Evolutionary conservation across 1,140 invertebrate species (phyloP).

Genomic region (Tigriopus japonicus): DNA sequence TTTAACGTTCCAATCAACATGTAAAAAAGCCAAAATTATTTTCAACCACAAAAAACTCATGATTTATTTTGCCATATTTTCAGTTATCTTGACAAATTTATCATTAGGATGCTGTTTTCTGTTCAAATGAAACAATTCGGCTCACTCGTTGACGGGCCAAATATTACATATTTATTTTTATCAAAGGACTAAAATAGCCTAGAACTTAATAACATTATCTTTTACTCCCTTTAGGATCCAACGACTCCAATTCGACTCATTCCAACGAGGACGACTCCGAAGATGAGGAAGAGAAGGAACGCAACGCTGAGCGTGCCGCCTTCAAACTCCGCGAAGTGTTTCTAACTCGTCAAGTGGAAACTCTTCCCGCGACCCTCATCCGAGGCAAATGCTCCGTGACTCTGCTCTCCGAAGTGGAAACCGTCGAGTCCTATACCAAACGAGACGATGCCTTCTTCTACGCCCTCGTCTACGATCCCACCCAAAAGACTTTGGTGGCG

Average conservation of each 20-base stretch:
- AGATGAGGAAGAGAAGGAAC: conserved; percentile 10
- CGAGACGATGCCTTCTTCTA: conserved; percentile 90
- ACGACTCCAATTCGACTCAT: conserved; percentile 6
- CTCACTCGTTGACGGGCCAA: too few species aligned
- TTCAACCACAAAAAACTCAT: too few species aligned
- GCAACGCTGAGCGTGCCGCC: conserved; percentile 66
- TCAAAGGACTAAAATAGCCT: too few species aligned
- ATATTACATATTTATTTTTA: too few species aligned
- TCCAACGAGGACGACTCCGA: conserved; percentile 15
- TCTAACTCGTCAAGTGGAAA: conserved; percentile 91
- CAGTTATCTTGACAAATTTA: too few species aligned
- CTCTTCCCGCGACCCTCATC: conserved; percentile 91
- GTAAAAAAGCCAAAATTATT: too few species aligned
- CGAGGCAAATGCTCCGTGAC: conserved; percentile 97
- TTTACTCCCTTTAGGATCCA: not conserved
- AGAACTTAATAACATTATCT: too few species aligned
- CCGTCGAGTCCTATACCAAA: conserved; percentile 66
- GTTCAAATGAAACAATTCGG: too few species aligned
- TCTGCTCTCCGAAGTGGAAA: conserved; percentile 93
- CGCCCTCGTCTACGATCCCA: conserved; percentile 95
- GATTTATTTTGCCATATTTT: too few species aligned
- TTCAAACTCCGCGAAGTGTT: conserved; percentile 95
- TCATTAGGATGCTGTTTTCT: too few species aligned
- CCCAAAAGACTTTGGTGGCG: conserved; percentile 91
- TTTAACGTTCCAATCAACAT: too few species aligned